Evolutionary conservation across 1,140 invertebrate genomes (phyloP).

Genomic region (Cepaea nemoralis): DNA sequence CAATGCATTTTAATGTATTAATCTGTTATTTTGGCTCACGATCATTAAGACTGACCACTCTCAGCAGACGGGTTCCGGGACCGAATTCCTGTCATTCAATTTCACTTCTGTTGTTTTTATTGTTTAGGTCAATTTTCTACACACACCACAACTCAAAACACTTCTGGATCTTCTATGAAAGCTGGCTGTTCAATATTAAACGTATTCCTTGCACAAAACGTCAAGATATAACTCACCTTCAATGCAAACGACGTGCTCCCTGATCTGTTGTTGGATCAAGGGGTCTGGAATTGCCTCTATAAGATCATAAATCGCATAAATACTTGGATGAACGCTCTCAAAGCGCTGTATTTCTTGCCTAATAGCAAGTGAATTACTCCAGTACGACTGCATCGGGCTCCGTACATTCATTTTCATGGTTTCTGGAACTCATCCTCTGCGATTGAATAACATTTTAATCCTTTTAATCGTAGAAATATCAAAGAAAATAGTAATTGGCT

Average conservation of each 20-base stretch:
- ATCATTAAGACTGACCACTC: too few relatives aligned
- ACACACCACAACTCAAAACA: too few relatives aligned
- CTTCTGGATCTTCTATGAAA: too few relatives aligned
- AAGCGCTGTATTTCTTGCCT: slow-evolving; percentile 97
- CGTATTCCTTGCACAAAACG: too few relatives aligned
- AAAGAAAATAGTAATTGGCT: slow-evolving; percentile 9
- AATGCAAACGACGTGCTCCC: slow-evolving; percentile 97
- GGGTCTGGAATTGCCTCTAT: slow-evolving; percentile 89
- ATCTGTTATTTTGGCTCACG: too few relatives aligned
- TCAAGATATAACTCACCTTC: slow-evolving; percentile 84
- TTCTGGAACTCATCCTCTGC: slow-evolving; percentile 57
- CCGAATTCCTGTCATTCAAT: too few relatives aligned
- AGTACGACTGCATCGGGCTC: slow-evolving; percentile 72
- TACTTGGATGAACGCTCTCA: slow-evolving; percentile 98
- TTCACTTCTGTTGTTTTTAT: too few relatives aligned
- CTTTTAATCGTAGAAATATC: slow-evolving; percentile 16
- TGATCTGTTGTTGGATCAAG: slow-evolving; percentile 86
- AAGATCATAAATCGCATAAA: slow-evolving; percentile 98
- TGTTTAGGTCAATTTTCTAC: too few relatives aligned
- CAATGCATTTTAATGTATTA: too few relatives aligned
- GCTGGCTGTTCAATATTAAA: too few relatives aligned
- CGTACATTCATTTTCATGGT: slow-evolving; percentile 69
- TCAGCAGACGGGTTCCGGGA: too few relatives aligned
- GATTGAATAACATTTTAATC: slow-evolving; percentile 35
- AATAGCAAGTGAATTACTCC: slow-evolving; percentile 87